Conservation (phyloP, 2,888 invertebrate species). For the Mythimna vitellina region DNA sequence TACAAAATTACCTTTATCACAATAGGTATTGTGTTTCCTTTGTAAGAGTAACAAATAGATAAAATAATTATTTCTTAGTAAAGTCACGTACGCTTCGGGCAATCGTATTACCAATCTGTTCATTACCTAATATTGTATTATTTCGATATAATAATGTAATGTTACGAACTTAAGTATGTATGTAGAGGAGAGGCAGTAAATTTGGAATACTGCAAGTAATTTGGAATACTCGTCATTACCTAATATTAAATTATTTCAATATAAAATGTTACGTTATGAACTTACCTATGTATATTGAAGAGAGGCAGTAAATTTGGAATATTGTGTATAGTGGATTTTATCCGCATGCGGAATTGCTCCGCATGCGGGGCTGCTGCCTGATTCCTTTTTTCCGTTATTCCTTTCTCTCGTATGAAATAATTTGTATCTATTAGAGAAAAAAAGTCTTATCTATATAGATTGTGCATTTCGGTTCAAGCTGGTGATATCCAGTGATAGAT, state of each 20-base stretch:
- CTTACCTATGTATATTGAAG: background rate
- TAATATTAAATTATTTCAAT: no score
- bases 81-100: constrained; percentile 21
- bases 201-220: no score
- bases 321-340: no score
- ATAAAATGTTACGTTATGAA: background rate
- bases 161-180: background rate
- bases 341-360: no score
- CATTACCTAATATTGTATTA: constrained; percentile 14
- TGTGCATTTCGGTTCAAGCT: background rate
- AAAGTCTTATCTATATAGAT: background rate
- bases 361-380: no score
- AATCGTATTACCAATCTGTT: background rate
- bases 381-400: no score
- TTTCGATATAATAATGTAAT: background rate
- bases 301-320: no score
- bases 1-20: background rate
- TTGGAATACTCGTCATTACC: no score
- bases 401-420: constrained; percentile 7
- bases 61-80: background rate
- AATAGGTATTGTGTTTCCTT: background rate
- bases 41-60: background rate
- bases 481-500: background rate
- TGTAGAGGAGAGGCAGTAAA: background rate
- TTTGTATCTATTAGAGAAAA: constrained; percentile 8